Percentiles rank a stretch among this genome's conserved stretches.
Evolutionary conservation across 2,113 vertebrate genomes (phyloP).

Genomic region (Polypterus bichir): DNA sequence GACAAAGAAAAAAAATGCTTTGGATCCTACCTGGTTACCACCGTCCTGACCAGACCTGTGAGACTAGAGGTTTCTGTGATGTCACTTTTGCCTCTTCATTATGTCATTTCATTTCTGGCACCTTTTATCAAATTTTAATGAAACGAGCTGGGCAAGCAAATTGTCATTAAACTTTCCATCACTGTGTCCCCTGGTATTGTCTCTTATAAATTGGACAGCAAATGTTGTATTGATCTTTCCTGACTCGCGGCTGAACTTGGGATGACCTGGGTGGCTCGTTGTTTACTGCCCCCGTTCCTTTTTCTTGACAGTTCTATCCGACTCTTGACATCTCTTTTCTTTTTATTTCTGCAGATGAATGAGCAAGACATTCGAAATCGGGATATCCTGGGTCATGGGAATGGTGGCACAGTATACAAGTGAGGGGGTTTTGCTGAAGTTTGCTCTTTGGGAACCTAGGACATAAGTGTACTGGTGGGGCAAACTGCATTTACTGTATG

Average conservation of each 20-base stretch:
- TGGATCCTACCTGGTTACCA: too few species aligned
- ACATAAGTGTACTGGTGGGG: too few species aligned
- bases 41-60: too few species aligned
- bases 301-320: constrained; percentile 67
- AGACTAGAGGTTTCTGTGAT: too few species aligned
- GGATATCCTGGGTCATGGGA: constrained; percentile 94
- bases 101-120: constrained; percentile 71
- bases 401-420: constrained; percentile 96
- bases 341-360: constrained; percentile 71
- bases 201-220: constrained; percentile 95
- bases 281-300: constrained; percentile 73
- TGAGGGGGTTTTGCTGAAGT: constrained; percentile 49
- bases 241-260: constrained; percentile 78
- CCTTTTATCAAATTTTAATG: constrained; percentile 82
- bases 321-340: constrained; percentile 46
- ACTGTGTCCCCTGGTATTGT: constrained; percentile 75
- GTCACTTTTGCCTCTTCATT: constrained; percentile 29
- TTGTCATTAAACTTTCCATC: constrained; percentile 84
- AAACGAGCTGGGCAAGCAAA: constrained; percentile 78
- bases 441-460: not conserved
- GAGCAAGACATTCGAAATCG: constrained; percentile 93
- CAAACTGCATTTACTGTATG: too few species aligned
- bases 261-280: constrained; percentile 69
- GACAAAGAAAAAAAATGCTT: too few species aligned
- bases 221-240: constrained; percentile 83